These are phyloP conservation scores for Drosophila dives DNA, from an alignment of 2,888 invertebrate species.

Conservation along the genomic window DNA sequence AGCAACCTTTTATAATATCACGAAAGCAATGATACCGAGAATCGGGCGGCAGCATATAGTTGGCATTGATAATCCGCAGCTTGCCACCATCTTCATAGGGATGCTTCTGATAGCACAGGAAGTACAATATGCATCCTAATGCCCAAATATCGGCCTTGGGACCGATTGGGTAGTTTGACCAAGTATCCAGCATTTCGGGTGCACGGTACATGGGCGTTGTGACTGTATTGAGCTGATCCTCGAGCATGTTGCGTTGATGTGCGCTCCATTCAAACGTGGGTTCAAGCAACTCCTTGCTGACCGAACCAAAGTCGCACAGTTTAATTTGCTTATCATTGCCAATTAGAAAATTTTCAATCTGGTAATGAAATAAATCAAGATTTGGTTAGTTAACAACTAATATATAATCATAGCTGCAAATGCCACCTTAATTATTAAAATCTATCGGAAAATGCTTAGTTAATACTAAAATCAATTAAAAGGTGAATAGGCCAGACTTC, in stretches of 20 bases:
- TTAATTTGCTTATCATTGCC: constrained; percentile 94
- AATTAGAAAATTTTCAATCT: constrained; percentile 96
- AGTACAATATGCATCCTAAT: constrained; percentile 96
- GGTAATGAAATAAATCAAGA: constrained; percentile 5
- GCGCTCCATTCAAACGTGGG: constrained; percentile 97
- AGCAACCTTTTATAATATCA: constrained; percentile 94
- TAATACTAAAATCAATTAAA: background rate
- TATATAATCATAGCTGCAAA: background rate
- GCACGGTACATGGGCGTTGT: constrained; percentile 98
- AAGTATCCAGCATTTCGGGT: constrained; percentile 99
- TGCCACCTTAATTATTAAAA: background rate
- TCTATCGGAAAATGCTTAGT: background rate
- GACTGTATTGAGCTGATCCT: constrained; percentile 89
- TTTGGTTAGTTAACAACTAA: background rate
- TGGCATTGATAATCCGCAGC: constrained; percentile 97
- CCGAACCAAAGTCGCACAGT: constrained; percentile 98
- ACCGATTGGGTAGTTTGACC: constrained; percentile 97
- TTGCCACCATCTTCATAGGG: constrained; percentile 99
- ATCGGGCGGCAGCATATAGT: constrained; percentile 94
- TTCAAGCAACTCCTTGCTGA: constrained; percentile 91
- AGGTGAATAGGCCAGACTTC: background rate
- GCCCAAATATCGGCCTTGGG: constrained; percentile 98
- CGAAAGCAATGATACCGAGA: constrained; percentile 93
- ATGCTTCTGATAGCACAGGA: constrained; percentile 96
- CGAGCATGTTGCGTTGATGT: constrained; percentile 94